Conservation (phyloP, 2,113 vertebrate genomes). For the Ifrita kowaldi region DNA sequence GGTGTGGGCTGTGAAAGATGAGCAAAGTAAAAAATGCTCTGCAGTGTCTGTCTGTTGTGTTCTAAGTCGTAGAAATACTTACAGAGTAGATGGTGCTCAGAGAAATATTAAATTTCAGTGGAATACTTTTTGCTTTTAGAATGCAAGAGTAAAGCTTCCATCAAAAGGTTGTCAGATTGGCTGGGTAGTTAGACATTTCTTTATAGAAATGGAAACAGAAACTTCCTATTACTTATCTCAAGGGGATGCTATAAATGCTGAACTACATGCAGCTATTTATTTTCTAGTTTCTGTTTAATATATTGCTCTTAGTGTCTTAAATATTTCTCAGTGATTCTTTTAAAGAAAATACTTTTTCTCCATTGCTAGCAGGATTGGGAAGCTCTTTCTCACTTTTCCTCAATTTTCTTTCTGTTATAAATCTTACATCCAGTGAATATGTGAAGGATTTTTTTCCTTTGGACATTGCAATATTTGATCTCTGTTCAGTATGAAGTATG, state of each 20-base stretch:
- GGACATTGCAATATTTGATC: background rate
- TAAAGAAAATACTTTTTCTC: background rate
- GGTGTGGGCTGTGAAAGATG: constrained; percentile 97
- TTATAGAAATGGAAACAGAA: background rate
- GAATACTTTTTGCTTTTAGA: background rate
- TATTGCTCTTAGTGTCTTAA: background rate
- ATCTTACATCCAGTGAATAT: background rate
- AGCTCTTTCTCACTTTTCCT: background rate
- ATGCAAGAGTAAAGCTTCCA: background rate
- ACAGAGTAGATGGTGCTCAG: background rate
- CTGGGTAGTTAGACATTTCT: background rate
- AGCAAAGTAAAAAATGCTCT: constrained; percentile 80
- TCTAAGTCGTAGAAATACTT: background rate
- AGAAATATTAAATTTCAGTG: background rate
- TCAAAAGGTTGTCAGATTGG: background rate
- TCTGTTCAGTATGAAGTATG: background rate
- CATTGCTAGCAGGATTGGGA: background rate
- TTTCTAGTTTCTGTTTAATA: background rate
- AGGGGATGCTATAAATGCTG: background rate
- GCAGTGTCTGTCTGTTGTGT: background rate
- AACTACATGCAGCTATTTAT: background rate
- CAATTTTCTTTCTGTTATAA: background rate
- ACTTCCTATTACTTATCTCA: background rate
- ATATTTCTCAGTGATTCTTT: background rate
- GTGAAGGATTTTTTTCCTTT: background rate